phyloP scores from a whole-genome alignment of 2,797 vertebrate species.

The Halcyon leucocephala region DNA sequence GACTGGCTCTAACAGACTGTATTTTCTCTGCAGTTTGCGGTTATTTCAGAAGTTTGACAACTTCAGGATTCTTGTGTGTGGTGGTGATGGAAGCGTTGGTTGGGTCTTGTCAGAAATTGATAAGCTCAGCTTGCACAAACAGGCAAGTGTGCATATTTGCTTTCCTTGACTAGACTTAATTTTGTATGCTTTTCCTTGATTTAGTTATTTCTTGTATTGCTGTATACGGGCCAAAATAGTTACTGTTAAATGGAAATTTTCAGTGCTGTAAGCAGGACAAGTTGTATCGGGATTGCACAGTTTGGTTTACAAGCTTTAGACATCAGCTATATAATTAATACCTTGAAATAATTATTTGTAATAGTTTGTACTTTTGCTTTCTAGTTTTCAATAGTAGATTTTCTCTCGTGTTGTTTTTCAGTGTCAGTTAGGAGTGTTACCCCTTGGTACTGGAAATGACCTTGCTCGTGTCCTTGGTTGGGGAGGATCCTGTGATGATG shows the following conservation, averaged over 20 bases:
- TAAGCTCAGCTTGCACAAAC: conserved; percentile 96
- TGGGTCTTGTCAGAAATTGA: conserved; percentile 99
- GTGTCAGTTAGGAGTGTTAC: conserved; percentile 97
- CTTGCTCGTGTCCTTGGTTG: conserved; percentile 96
- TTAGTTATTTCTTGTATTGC: neutral
- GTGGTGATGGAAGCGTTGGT: conserved; percentile 96
- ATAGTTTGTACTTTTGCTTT: neutral
- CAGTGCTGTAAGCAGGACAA: neutral
- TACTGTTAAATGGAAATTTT: neutral
- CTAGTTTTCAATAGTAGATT: neutral
- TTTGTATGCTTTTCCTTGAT: neutral
- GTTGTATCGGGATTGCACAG: neutral
- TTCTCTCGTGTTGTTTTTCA: conserved; percentile 71
- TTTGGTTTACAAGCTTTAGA: neutral
- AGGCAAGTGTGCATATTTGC: conserved; percentile 80
- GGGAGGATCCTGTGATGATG: conserved; percentile 96
- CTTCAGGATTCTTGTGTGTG: conserved; percentile 97
- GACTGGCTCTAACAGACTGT: conserved; percentile 21
- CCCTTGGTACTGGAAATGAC: conserved; percentile 96
- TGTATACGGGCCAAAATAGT: neutral
- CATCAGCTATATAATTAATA: neutral
- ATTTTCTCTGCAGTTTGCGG: conserved; percentile 85
- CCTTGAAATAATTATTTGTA: neutral
- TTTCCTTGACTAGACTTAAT: neutral
- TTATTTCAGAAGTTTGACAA: conserved; percentile 99